Percentiles rank a stretch among this genome's conserved stretches.
Conservation (phyloP, 2,888 invertebrate genomes). For the Drosophila meridionalis region DNA sequence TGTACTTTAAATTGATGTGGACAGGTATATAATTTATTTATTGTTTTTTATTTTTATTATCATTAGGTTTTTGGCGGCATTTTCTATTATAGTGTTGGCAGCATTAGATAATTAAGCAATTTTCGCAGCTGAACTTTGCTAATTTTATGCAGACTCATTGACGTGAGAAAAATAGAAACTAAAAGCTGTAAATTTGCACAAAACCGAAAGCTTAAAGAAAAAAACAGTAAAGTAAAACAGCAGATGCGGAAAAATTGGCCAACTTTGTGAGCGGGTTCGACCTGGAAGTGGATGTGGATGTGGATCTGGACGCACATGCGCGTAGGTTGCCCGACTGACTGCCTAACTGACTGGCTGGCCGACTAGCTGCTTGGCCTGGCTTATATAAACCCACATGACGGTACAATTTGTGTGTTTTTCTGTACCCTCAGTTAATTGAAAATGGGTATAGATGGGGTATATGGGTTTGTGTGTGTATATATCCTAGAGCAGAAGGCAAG, state of each 20-base stretch:
- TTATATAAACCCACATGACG: slow-evolving; percentile 71
- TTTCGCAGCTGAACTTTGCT: slow-evolving; percentile 58
- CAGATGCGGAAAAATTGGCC: slow-evolving; percentile 75
- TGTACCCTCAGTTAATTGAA: slow-evolving; percentile 13
- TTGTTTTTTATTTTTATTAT: neutral
- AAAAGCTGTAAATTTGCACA: slow-evolving; percentile 34
- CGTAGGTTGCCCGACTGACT: slow-evolving; percentile 57
- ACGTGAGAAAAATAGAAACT: slow-evolving; percentile 49
- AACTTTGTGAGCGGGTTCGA: slow-evolving; percentile 49
- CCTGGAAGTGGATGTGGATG: slow-evolving; percentile 63
- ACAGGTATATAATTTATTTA: slow-evolving; percentile 51
- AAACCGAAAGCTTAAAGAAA: slow-evolving; percentile 44
- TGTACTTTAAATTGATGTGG: slow-evolving; percentile 39
- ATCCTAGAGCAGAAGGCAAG: neutral
- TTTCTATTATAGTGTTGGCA: slow-evolving; percentile 46
- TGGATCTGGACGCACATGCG: slow-evolving; percentile 62
- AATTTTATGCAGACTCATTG: slow-evolving; percentile 69
- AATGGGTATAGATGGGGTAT: neutral
- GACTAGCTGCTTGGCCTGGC: slow-evolving; percentile 50
- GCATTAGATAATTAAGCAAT: slow-evolving; percentile 56
- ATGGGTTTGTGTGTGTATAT: neutral
- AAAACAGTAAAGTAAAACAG: slow-evolving; percentile 8
- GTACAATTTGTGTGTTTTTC: slow-evolving; percentile 51
- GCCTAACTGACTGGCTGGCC: slow-evolving; percentile 28
- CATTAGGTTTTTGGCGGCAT: slow-evolving; percentile 35